Percentiles rank a stretch among this genome's conserved stretches.
phyloP scores from a whole-genome alignment of 2,888 invertebrate species.

The Steinernema carpocapsae region DNA sequence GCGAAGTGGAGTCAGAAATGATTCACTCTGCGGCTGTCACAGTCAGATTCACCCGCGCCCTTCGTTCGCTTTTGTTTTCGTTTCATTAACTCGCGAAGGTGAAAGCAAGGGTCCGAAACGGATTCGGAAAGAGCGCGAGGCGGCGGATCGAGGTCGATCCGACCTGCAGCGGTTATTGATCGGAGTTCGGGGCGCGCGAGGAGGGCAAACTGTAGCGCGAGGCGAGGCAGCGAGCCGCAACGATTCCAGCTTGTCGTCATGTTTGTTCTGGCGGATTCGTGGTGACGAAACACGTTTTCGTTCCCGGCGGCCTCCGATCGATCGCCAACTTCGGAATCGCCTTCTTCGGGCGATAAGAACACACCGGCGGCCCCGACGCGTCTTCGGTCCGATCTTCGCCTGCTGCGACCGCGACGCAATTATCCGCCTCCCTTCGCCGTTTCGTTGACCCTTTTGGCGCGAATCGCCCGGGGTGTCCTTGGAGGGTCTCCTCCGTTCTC shows the following conservation, averaged over 20 bases:
- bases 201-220: conserved; percentile 27
- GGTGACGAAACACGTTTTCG: not conserved
- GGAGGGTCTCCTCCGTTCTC: not conserved
- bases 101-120: not conserved
- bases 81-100: not conserved
- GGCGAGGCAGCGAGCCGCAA: not conserved
- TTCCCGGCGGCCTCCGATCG: not conserved
- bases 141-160: conserved; percentile 30
- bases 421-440: conserved; percentile 3
- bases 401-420: not conserved
- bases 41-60: not conserved
- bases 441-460: conserved; percentile 30
- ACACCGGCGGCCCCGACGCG: not conserved
- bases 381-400: conserved; percentile 1
- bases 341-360: conserved; percentile 1
- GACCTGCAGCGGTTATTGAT: conserved; percentile 13
- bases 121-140: not conserved
- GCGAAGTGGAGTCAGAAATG: conserved; percentile 10
- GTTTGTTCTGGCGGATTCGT: conserved; percentile 11
- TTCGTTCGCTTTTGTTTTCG: not conserved
- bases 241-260: conserved; percentile 14
- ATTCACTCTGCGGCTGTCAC: conserved; percentile 15
- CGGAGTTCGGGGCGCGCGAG: conserved; percentile 17
- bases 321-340: conserved; percentile 8
- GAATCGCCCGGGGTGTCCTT: not conserved